Evolutionary conservation across 2,888 invertebrate genomes (phyloP).

Genomic region (Xestia xanthographa): DNA sequence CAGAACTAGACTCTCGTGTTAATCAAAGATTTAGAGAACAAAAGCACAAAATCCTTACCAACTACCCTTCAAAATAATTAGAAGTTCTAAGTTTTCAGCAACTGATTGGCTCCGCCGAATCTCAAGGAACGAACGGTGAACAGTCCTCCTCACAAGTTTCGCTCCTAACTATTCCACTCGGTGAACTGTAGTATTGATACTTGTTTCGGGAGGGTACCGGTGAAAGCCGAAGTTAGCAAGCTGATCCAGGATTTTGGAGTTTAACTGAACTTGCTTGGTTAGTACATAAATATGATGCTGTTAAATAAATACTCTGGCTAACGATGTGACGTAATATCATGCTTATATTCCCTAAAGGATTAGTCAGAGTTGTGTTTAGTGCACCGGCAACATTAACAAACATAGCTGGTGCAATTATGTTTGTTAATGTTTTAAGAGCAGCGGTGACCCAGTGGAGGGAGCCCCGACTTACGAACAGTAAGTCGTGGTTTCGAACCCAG

Average conservation of each 20-base stretch:
- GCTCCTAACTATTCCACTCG: slow-evolving; percentile 52
- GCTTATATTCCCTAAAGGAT: background rate
- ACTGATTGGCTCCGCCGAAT: slow-evolving; percentile 50
- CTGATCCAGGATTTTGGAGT: slow-evolving; percentile 24
- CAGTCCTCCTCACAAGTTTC: slow-evolving; percentile 57
- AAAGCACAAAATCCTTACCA: slow-evolving; percentile 27
- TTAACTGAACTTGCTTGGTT: slow-evolving; percentile 23
- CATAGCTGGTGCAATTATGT: no score
- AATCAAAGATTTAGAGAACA: slow-evolving; percentile 34
- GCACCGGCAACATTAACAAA: no score
- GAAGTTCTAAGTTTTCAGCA: slow-evolving; percentile 31
- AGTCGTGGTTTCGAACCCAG: no score
- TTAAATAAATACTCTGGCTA: background rate
- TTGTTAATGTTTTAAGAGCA: no score
- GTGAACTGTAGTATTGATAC: slow-evolving; percentile 44
- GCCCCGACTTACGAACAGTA: no score
- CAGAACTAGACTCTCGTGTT: slow-evolving; percentile 10
- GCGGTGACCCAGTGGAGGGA: no score
- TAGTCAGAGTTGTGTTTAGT: background rate
- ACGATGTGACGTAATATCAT: background rate
- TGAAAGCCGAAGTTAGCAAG: slow-evolving; percentile 28
- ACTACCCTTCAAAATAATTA: slow-evolving; percentile 48
- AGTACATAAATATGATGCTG: background rate
- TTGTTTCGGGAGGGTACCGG: slow-evolving; percentile 41
- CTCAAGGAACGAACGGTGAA: slow-evolving; percentile 42